Evolutionary conservation across 2,888 invertebrate genomes (phyloP).

Genomic region (Molanna angustata): DNA sequence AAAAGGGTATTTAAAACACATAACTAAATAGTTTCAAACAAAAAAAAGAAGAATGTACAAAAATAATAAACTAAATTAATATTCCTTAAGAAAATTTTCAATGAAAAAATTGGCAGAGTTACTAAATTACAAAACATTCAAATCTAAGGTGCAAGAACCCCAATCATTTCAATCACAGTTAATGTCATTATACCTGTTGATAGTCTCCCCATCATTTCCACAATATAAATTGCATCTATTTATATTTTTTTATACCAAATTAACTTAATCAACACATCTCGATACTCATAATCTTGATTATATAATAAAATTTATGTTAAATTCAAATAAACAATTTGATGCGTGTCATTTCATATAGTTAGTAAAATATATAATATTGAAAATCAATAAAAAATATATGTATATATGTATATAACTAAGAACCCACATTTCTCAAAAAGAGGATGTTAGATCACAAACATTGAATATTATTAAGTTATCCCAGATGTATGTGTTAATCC

Average conservation of each 20-base stretch:
- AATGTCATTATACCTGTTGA: neutral
- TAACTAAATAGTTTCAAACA: too few species aligned
- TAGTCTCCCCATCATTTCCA: neutral
- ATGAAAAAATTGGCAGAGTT: neutral
- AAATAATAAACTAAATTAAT: neutral
- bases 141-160: constrained; percentile 33
- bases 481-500: neutral
- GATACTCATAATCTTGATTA: too few species aligned
- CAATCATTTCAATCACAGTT: constrained; percentile 30
- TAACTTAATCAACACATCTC: too few species aligned
- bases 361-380: too few species aligned
- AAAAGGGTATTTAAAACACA: too few species aligned
- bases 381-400: too few species aligned
- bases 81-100: neutral
- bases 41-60: neutral
- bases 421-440: too few species aligned
- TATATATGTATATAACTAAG: too few species aligned
- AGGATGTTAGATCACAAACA: constrained; percentile 12
- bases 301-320: too few species aligned
- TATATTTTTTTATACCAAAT: constrained; percentile 4
- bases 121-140: constrained; percentile 26
- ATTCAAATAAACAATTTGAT: too few species aligned
- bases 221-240: constrained; percentile 14
- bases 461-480: constrained; percentile 5
- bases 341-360: too few species aligned